Evolutionary conservation across 2,888 invertebrate species (phyloP).

Genomic region (Colostygia pectinataria): DNA sequence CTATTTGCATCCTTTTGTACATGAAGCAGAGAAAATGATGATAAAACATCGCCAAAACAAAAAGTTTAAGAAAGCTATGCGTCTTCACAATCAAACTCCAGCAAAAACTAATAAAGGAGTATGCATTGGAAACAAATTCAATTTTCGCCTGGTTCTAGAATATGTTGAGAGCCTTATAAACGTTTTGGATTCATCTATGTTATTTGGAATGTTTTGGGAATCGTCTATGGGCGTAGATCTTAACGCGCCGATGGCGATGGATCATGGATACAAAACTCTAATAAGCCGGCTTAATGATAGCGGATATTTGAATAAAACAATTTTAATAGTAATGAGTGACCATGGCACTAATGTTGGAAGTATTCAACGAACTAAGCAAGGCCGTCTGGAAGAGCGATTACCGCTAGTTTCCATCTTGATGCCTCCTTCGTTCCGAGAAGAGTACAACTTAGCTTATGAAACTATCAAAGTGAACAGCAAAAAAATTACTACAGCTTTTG

Average conservation of each 20-base stretch:
- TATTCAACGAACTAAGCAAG: slow-evolving; percentile 89
- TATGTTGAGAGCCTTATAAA: slow-evolving; percentile 85
- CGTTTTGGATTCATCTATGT: slow-evolving; percentile 77
- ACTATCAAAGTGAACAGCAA: slow-evolving; percentile 85
- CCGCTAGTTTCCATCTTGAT: slow-evolving; percentile 89
- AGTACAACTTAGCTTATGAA: slow-evolving; percentile 80
- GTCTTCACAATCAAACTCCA: neutral
- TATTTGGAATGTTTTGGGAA: slow-evolving; percentile 92
- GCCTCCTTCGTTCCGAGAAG: slow-evolving; percentile 86
- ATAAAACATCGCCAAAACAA: neutral
- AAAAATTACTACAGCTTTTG: slow-evolving; percentile 88
- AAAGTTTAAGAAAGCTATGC: neutral
- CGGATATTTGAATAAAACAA: slow-evolving; percentile 84
- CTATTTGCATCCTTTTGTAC: slow-evolving; percentile 87
- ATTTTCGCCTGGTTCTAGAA: slow-evolving; percentile 86
- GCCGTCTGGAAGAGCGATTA: slow-evolving; percentile 90
- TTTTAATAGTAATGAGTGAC: slow-evolving; percentile 89
- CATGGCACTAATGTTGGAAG: slow-evolving; percentile 92
- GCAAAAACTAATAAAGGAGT: neutral
- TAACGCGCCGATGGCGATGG: slow-evolving; percentile 88
- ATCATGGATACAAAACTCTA: slow-evolving; percentile 82
- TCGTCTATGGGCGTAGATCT: slow-evolving; percentile 90
- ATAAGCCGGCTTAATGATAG: slow-evolving; percentile 72
- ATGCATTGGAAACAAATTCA: slow-evolving; percentile 59
- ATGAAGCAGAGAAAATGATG: slow-evolving; percentile 64